phyloP scores from a whole-genome alignment of 2,888 invertebrate genomes.

The Hypsopygia costalis region DNA sequence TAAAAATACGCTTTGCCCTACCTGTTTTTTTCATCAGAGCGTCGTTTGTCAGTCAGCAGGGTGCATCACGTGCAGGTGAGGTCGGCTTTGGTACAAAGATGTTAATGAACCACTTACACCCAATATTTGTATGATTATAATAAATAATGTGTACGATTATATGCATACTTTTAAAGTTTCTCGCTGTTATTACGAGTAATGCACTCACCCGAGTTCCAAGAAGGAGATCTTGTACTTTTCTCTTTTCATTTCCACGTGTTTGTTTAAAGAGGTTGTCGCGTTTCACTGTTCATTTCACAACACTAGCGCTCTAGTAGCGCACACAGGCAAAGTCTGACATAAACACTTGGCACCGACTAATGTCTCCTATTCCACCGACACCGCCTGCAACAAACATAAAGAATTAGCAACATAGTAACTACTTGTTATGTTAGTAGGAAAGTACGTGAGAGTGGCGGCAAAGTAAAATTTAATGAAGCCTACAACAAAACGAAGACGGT shows the following conservation, averaged over 20 bases:
- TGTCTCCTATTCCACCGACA: constrained; percentile 9
- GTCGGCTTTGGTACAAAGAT: too few relatives aligned
- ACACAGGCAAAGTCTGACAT: constrained; percentile 36
- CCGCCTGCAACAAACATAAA: constrained; percentile 43
- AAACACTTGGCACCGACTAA: constrained; percentile 23
- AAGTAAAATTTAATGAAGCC: constrained; percentile 7
- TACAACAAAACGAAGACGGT: constrained; percentile 1
- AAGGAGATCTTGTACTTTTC: constrained; percentile 70
- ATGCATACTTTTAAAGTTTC: too few relatives aligned
- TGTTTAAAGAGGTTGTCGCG: constrained; percentile 35
- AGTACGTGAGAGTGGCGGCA: constrained; percentile 21
- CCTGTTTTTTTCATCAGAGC: too few relatives aligned
- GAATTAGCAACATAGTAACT: neutral
- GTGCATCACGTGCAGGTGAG: too few relatives aligned
- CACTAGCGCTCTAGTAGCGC: constrained; percentile 22
- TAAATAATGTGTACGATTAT: too few relatives aligned
- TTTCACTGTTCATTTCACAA: constrained; percentile 63
- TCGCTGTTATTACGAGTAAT: too few relatives aligned
- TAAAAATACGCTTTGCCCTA: too few relatives aligned
- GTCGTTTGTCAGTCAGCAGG: too few relatives aligned
- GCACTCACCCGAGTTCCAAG: constrained; percentile 54
- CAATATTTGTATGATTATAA: too few relatives aligned
- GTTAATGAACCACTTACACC: too few relatives aligned
- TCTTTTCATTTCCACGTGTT: constrained; percentile 75
- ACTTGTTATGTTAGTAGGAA: constrained; percentile 16